Evolutionary conservation across 2,113 vertebrate species (phyloP).

Genomic region (Physeter macrocephalus): DNA sequence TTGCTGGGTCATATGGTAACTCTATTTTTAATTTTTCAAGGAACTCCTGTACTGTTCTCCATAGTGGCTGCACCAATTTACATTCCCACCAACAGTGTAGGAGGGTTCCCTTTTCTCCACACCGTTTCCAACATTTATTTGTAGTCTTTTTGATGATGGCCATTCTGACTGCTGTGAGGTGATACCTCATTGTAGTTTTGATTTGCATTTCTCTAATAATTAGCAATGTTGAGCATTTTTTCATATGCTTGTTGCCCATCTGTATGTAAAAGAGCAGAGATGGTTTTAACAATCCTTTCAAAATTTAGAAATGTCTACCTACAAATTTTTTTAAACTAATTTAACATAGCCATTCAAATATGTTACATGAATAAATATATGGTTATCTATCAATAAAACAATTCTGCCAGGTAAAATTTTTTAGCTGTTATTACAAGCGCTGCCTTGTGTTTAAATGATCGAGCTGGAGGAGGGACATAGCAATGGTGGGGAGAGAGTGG

Average conservation of each 20-base stretch:
- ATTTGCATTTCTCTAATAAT: neutral
- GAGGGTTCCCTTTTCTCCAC: too few relatives aligned
- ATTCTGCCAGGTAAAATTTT: neutral
- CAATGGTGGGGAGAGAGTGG: rapidly evolving
- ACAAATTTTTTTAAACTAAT: neutral
- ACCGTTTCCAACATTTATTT: neutral
- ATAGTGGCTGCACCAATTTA: neutral
- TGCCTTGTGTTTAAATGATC: neutral
- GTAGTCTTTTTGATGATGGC: neutral
- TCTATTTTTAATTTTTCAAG: too few relatives aligned
- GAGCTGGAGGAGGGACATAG: rapidly evolving
- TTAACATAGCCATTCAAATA: neutral
- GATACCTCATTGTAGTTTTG: too few relatives aligned
- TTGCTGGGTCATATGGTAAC: too few relatives aligned
- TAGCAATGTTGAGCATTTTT: neutral
- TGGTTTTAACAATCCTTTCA: neutral
- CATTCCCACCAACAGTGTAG: neutral
- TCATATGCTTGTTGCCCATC: neutral
- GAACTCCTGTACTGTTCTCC: neutral
- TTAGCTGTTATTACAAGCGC: neutral
- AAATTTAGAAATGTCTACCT: neutral
- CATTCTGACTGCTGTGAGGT: neutral
- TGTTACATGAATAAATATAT: neutral
- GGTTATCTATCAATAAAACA: neutral
- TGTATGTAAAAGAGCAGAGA: neutral